Percentiles rank a stretch among this genome's conserved stretches.
These are phyloP conservation scores for Sebastes aleutianus DNA, from an alignment of 2,797 vertebrate genomes.

Conservation along the genomic window DNA sequence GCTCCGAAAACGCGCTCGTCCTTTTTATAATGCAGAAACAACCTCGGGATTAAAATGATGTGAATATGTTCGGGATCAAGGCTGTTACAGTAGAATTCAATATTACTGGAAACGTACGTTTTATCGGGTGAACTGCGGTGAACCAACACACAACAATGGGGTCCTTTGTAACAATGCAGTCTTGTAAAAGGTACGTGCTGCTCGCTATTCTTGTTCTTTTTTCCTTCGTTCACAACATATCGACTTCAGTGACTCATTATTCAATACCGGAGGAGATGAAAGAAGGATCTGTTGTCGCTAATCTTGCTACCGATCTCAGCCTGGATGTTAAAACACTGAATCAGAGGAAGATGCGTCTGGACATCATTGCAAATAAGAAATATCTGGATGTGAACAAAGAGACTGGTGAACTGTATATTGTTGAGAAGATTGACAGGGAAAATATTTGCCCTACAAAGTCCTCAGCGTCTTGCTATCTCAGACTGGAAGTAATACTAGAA, in stretches of 20 bases:
- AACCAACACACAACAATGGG: neutral
- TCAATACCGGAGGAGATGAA: neutral
- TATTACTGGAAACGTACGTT: neutral
- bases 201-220: neutral
- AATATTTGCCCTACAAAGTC: slow-evolving; percentile 30
- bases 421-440: slow-evolving; percentile 80
- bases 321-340: slow-evolving; percentile 44
- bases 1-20: rapidly evolving
- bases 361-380: slow-evolving; percentile 57
- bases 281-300: neutral
- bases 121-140: rapidly evolving
- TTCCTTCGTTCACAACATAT: neutral
- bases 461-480: slow-evolving; percentile 59
- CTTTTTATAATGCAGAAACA: rapidly evolving
- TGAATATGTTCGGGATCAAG: rapidly evolving
- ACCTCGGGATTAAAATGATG: too few species aligned
- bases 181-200: slow-evolving; percentile 54
- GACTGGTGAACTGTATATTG: slow-evolving; percentile 57
- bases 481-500: slow-evolving; percentile 60
- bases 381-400: slow-evolving; percentile 65
- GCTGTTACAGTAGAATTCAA: too few species aligned
- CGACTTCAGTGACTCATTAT: neutral
- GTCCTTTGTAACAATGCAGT: neutral
- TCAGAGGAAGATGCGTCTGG: slow-evolving; percentile 57
- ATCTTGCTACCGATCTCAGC: neutral